Percentiles rank a stretch among this genome's conserved stretches.
Evolutionary conservation across 2,113 vertebrate genomes (phyloP).

Genomic region (Eulemur macaco): DNA sequence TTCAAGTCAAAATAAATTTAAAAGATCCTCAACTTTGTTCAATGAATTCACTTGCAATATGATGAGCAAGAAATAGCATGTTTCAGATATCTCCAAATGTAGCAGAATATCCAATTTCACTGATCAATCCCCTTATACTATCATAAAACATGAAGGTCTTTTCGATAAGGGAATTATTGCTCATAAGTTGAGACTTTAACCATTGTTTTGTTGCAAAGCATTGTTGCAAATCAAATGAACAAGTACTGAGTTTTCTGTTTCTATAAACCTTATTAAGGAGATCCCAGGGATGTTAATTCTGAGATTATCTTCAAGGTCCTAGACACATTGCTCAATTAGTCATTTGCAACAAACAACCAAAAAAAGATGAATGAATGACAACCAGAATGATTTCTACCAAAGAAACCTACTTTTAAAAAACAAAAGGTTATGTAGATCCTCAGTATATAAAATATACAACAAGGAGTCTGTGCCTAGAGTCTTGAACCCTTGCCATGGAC

Average conservation of each 20-base stretch:
- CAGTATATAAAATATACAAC: neutral
- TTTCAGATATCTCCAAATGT: neutral
- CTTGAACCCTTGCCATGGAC: neutral
- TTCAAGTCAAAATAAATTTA: constrained; percentile 14
- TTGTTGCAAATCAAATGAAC: constrained; percentile 40
- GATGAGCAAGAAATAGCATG: neutral
- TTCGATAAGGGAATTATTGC: neutral
- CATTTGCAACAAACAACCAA: neutral
- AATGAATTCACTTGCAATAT: neutral
- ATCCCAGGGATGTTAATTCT: neutral
- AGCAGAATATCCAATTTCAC: neutral
- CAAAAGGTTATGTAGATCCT: neutral
- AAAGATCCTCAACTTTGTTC: neutral
- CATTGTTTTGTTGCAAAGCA: constrained; percentile 31
- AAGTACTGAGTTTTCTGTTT: neutral
- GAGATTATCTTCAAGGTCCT: neutral
- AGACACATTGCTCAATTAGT: neutral
- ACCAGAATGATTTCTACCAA: neutral
- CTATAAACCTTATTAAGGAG: neutral
- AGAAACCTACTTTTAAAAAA: neutral
- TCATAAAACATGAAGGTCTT: neutral
- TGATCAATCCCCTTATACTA: neutral
- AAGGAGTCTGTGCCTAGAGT: neutral
- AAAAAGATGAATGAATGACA: neutral
- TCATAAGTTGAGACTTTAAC: neutral